Percentiles rank a stretch among this genome's conserved stretches.
These are phyloP conservation scores for Asbolus verrucosus DNA, from an alignment of 1,140 invertebrate genomes.

Conservation along the genomic window DNA sequence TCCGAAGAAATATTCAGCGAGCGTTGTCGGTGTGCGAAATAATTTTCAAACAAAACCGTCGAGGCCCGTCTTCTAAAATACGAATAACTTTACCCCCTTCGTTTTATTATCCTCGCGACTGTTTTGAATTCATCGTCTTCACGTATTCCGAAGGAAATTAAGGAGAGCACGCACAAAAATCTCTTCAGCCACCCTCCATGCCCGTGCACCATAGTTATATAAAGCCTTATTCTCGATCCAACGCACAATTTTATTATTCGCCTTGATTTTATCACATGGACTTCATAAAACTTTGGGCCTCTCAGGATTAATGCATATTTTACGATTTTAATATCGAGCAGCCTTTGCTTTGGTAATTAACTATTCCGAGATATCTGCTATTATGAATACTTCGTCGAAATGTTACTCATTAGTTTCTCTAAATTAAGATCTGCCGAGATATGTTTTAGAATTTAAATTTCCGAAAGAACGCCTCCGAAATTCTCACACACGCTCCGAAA, in stretches of 20 bases:
- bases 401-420: slow-evolving; percentile 49
- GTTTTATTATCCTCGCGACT: slow-evolving; percentile 46
- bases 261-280: slow-evolving; percentile 56
- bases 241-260: slow-evolving; percentile 57
- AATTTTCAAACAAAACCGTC: slow-evolving; percentile 24
- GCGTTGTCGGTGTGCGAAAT: not conserved
- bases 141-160: slow-evolving; percentile 56
- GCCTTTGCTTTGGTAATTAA: slow-evolving; percentile 54
- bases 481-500: not conserved
- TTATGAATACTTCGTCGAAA: slow-evolving; percentile 48
- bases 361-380: slow-evolving; percentile 54
- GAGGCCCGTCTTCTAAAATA: not conserved
- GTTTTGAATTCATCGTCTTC: slow-evolving; percentile 53
- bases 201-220: slow-evolving; percentile 38
- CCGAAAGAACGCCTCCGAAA: slow-evolving; percentile 20
- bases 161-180: slow-evolving; percentile 57
- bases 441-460: slow-evolving; percentile 37
- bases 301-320: slow-evolving; percentile 59
- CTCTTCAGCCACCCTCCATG: slow-evolving; percentile 38
- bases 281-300: slow-evolving; percentile 60
- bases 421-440: slow-evolving; percentile 51
- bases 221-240: slow-evolving; percentile 51
- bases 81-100: slow-evolving; percentile 41
- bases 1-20: not conserved
- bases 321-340: slow-evolving; percentile 56